phyloP scores from a whole-genome alignment of 1,140 invertebrate species.

The Ips typographus region DNA sequence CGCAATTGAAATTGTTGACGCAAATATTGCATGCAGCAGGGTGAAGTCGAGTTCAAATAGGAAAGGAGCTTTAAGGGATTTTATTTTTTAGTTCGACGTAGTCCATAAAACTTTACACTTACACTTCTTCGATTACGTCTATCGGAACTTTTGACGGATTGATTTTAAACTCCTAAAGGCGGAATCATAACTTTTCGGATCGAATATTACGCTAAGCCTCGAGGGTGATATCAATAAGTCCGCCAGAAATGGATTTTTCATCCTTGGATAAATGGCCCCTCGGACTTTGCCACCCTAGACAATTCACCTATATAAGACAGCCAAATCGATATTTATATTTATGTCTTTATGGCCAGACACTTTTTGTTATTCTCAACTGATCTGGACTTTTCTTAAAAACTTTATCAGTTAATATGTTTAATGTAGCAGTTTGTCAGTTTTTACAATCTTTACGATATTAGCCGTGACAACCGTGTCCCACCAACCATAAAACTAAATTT shows the following conservation, averaged over 20 bases:
- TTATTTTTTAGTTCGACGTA: no score
- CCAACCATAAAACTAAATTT: no score
- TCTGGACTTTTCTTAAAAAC: no score
- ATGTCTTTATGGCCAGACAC: not conserved
- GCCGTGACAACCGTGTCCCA: no score
- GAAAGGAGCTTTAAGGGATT: no score
- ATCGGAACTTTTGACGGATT: slow-evolving; percentile 45
- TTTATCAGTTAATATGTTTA: no score
- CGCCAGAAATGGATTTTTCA: slow-evolving; percentile 53
- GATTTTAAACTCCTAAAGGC: slow-evolving; percentile 46
- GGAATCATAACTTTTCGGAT: slow-evolving; percentile 47
- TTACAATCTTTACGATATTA: no score
- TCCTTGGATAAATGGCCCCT: slow-evolving; percentile 49
- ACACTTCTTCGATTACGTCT: no score
- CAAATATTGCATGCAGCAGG: not conserved
- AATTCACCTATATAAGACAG: slow-evolving; percentile 33
- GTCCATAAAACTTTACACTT: no score
- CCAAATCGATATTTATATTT: slow-evolving; percentile 14
- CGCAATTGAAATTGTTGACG: slow-evolving; percentile 6
- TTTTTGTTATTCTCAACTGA: no score
- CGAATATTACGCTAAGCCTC: slow-evolving; percentile 46
- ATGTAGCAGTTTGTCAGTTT: no score
- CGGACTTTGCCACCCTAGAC: slow-evolving; percentile 39
- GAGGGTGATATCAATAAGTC: slow-evolving; percentile 52
- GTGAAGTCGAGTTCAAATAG: not conserved